Conservation (phyloP, 2,113 vertebrate species). For the Barbus barbus region DNA sequence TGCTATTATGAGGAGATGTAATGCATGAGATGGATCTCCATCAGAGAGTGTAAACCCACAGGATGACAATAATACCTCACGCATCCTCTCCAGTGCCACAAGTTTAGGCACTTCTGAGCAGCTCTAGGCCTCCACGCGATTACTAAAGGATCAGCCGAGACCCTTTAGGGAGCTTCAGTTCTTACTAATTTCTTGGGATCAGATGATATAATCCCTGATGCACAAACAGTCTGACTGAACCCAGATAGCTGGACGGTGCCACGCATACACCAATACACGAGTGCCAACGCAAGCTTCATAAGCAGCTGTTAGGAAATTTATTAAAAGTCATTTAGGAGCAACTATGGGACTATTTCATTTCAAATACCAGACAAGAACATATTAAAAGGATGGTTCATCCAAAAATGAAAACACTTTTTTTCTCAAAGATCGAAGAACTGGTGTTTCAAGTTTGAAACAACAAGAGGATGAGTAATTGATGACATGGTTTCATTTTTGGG, state of each 20-base stretch:
- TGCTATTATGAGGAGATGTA: conserved; percentile 39
- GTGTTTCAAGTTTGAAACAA: background rate
- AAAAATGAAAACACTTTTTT: background rate
- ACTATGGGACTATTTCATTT: background rate
- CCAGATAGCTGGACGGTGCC: conserved; percentile 24
- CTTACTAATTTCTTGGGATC: conserved; percentile 28
- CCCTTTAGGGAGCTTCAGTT: conserved; percentile 13
- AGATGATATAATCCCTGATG: conserved; percentile 21
- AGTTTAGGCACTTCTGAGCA: conserved; percentile 1
- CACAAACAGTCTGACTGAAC: conserved; percentile 11
- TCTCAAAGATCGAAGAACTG: too few species aligned
- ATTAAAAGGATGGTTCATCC: background rate
- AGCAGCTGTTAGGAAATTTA: background rate
- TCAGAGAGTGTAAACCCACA: conserved; percentile 38
- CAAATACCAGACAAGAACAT: background rate
- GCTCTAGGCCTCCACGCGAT: conserved; percentile 17
- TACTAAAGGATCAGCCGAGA: conserved; percentile 18
- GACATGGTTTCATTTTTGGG: too few species aligned
- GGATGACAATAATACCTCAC: conserved; percentile 27
- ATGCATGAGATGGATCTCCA: conserved; percentile 23
- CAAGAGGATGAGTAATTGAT: too few species aligned
- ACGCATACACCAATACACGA: background rate
- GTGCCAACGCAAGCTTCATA: background rate
- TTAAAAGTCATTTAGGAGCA: background rate
- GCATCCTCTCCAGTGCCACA: background rate